Evolutionary conservation across 2,888 invertebrate species (phyloP), one percentile per base, ranked within the genome.

Genomic region (Sipunculus nudus): DNA sequence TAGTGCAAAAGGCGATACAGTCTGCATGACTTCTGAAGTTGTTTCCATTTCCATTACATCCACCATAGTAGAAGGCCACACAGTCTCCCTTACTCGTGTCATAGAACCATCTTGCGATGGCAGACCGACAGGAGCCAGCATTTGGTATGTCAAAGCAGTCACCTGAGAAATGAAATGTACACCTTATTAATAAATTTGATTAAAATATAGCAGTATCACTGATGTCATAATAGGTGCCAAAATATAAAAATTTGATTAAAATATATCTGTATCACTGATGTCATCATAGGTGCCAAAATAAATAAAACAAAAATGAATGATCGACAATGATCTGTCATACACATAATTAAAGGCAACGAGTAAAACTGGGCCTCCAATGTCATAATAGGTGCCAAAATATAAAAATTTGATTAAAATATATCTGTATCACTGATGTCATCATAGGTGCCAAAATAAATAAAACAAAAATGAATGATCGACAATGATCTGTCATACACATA

Each of bases 101-200:
- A 84, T 88, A 94, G 85, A 88, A 93, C 84, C 88, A 90, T 81
- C 92, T 90, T 3, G 84, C 84, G 68, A 89, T 86, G 55, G 86
- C 76, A 0, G 87, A 88, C 23, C 86, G 84, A 78, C 94, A 94
- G 3, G 89, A 88, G 23, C 94, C 94, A 31, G 87, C 82, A 69
- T 91, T 90, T 53, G 86, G 83, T 1, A 86, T 86, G 68, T 89
- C 86, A 70, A 87, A 86, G 80, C 94, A 94, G n/a, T 73, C 70
- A 45, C 71, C 74, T 56, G 67, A 65, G 56, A 31, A 43, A 66
- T 43, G 3, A 2, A 3, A 2, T n/a, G n/a, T 19, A 19, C 2
- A 21, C 45, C 8, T 13, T 13, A 41, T 13, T 1, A 53, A 41
- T 28, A 21, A 21, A 3, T 25, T 40, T 8, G 25, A 21, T 28